phyloP scores from a whole-genome alignment of 2,113 vertebrate genomes.

The Chloroceryle aenea region DNA sequence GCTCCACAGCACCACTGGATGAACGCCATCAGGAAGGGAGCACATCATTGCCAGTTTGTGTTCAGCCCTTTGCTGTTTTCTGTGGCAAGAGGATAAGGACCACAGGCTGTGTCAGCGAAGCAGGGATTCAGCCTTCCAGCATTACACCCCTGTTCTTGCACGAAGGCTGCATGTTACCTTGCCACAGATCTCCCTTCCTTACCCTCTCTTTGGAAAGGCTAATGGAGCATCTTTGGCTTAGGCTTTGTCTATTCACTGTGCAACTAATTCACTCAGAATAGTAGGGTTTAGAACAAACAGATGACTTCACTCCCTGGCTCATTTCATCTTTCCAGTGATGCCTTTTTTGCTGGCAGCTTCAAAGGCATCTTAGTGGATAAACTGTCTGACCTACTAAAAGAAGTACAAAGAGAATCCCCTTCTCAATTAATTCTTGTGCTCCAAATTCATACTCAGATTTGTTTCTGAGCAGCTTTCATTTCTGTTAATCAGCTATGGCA shows the following conservation, averaged over 20 bases:
- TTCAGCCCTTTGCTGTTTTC: not conserved
- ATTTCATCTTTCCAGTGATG: constrained; percentile 32
- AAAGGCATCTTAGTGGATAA: constrained; percentile 67
- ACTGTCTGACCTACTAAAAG: constrained; percentile 65
- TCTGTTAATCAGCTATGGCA: constrained; percentile 63
- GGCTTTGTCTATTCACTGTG: not conserved
- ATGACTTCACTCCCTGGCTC: not conserved
- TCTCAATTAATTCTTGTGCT: constrained; percentile 64
- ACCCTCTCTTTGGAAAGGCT: not conserved
- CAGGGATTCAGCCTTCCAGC: not conserved
- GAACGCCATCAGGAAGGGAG: not conserved
- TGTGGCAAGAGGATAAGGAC: not conserved
- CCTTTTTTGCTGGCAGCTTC: constrained; percentile 49
- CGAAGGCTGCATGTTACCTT: not conserved
- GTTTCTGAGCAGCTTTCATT: constrained; percentile 65
- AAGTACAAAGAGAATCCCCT: constrained; percentile 67
- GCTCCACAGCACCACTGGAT: accelerated
- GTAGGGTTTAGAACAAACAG: not conserved
- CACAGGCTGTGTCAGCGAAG: accelerated
- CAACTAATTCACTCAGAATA: not conserved
- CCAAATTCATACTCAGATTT: constrained; percentile 60
- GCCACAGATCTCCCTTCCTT: not conserved
- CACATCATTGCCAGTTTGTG: not conserved
- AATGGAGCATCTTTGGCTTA: not conserved
- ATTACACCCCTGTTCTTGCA: accelerated